Base-by-base conservation (phyloP, 2,797 vertebrate species). In the Distichodus sexfasciatus region DNA sequence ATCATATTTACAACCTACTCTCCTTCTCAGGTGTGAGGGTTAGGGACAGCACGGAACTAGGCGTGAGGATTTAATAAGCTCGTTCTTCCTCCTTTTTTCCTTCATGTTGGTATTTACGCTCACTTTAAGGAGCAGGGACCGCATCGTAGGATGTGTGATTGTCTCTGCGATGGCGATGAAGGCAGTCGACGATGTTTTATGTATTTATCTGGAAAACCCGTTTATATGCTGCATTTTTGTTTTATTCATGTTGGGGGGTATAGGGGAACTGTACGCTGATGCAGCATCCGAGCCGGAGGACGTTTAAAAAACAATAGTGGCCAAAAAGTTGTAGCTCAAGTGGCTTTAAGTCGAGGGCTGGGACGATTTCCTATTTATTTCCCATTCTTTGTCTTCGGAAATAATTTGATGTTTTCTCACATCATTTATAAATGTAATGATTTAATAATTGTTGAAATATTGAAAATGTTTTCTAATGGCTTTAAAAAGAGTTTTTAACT, bases 11-110 rank as follows among this genome's bases (percentile, higher is more conserved):
- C 58, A 50, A n/a, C n/a, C 57, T 14, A 55, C 53, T 73, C 11
- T 60, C n/a, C 31, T 69, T 51, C 50, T 61, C 58, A 70, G 69
- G 66, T 68, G 9, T 63, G 17, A 61, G 41, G n/a, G n/a, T n/a
- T n/a, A n/a, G n/a, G n/a, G n/a, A n/a, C n/a, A n/a, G n/a, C n/a
- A n/a, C n/a, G n/a, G n/a, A n/a, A 68, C 19, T 61, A 29, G 26
- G 36, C 53, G 4, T 41, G 28, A 12, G 35, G 36, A 35, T 51
- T 28, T 66, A n/a, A n/a, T n/a, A n/a, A n/a, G n/a, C n/a, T n/a
- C n/a, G n/a, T n/a, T n/a, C n/a, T n/a, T n/a, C n/a, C 19, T 46
- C 3, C 26, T 29, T 19, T 31, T 21, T 7, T 1, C 17, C 2
- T 60, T 17, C 12, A 8, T 4, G 1, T 7, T n/a, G n/a, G n/a